These are phyloP conservation scores for Plagodis pulveraria DNA, from an alignment of 2,888 invertebrate species.

Conservation along the genomic window DNA sequence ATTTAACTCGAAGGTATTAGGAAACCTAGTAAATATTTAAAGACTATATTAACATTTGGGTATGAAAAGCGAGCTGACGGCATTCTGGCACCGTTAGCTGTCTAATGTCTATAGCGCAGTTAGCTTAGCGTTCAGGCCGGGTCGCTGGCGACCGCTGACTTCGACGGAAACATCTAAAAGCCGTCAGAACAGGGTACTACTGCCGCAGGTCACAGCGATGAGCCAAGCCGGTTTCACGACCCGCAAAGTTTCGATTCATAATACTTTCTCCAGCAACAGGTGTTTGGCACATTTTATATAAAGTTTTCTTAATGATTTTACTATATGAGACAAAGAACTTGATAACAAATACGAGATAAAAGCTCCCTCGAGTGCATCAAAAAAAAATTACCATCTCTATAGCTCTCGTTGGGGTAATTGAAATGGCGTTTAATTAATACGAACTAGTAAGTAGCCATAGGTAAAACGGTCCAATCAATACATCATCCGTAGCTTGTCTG, in stretches of 20 bases:
- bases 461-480: too few relatives aligned
- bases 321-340: too few relatives aligned
- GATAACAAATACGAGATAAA: too few relatives aligned
- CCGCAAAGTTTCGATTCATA: slow-evolving; percentile 2
- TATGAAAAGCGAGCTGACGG: slow-evolving; percentile 42
- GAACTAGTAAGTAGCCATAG: too few relatives aligned
- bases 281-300: background rate
- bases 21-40: slow-evolving; percentile 2
- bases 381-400: too few relatives aligned
- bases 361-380: too few relatives aligned
- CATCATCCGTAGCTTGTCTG: too few relatives aligned
- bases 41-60: slow-evolving; percentile 6
- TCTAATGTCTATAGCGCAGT: slow-evolving; percentile 72
- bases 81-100: slow-evolving; percentile 71
- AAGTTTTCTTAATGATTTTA: too few relatives aligned
- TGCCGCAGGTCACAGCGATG: slow-evolving; percentile 15
- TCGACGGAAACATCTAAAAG: slow-evolving; percentile 46
- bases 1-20: background rate
- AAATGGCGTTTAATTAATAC: too few relatives aligned
- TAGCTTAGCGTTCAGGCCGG: slow-evolving; percentile 61
- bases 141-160: slow-evolving; percentile 37
- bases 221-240: slow-evolving; percentile 17
- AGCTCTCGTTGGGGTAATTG: too few relatives aligned
- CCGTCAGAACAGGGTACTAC: slow-evolving; percentile 11
- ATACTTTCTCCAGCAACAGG: slow-evolving; percentile 22